Percentiles rank a stretch among this genome's conserved stretches.
These are phyloP conservation scores for Taxidea taxus DNA, from an alignment of 2,113 vertebrate species.

Conservation along the genomic window DNA sequence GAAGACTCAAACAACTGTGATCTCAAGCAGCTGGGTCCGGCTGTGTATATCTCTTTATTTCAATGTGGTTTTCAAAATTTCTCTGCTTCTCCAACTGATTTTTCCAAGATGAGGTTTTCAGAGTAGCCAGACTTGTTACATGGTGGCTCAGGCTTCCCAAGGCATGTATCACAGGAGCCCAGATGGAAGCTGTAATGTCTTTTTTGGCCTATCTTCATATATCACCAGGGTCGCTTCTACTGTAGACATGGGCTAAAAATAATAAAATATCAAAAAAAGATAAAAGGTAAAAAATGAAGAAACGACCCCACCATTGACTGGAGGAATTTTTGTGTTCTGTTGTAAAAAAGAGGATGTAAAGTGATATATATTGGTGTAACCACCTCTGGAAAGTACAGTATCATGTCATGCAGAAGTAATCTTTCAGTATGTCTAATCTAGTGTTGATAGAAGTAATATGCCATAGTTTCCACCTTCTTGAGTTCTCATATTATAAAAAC, in stretches of 20 bases:
- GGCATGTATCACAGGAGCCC: not conserved
- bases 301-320: not conserved
- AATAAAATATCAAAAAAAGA: not conserved
- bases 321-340: not conserved
- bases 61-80: not conserved
- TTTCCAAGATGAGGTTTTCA: not conserved
- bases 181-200: not conserved
- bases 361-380: not conserved
- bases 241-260: not conserved
- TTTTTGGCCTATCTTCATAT: not conserved
- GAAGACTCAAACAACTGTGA: not conserved
- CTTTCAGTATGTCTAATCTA: not conserved
- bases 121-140: not conserved
- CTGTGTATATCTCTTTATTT: not conserved
- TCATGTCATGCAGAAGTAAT: not conserved
- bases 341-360: not conserved
- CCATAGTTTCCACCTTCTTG: not conserved
- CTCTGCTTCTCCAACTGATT: not conserved
- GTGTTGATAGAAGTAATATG: not conserved
- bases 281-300: not conserved
- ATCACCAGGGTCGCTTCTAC: not conserved
- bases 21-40: not conserved
- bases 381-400: not conserved
- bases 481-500: not conserved
- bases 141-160: not conserved